These are phyloP conservation scores for Peromyscus eremicus DNA, from an alignment of 2,797 vertebrate species.

Conservation along the genomic window DNA sequence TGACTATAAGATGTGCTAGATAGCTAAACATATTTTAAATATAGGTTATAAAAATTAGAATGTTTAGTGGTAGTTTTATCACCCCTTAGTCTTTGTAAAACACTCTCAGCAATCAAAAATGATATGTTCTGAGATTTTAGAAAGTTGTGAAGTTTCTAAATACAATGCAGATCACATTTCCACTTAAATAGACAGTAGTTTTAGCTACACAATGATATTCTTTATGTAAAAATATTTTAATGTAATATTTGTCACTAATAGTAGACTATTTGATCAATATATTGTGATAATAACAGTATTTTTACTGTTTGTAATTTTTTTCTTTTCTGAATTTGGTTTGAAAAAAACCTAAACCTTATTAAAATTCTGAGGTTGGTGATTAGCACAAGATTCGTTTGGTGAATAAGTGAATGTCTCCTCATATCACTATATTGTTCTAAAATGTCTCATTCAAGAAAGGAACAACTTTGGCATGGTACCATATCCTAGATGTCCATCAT, in stretches of 20 bases:
- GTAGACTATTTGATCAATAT: not conserved
- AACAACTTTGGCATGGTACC: not conserved
- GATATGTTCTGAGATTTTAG: not conserved
- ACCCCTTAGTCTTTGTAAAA: not conserved
- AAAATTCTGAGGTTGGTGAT: not conserved
- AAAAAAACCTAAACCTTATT: not conserved
- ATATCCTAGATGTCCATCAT: not conserved
- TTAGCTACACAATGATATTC: not conserved
- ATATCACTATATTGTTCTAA: not conserved
- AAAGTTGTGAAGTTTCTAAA: slow-evolving; percentile 18
- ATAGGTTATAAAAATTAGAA: slow-evolving; percentile 5
- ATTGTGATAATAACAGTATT: not conserved
- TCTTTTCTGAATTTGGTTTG: slow-evolving; percentile 25
- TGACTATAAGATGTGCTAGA: slow-evolving; percentile 10
- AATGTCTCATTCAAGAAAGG: not conserved
- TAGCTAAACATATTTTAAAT: slow-evolving; percentile 46
- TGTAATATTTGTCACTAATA: not conserved
- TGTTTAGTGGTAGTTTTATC: not conserved
- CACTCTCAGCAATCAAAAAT: not conserved
- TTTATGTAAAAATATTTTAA: not conserved
- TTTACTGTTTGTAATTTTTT: not conserved
- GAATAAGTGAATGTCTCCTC: not conserved
- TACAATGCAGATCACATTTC: not conserved
- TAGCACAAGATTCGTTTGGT: not conserved
- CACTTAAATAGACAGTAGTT: not conserved